These are phyloP conservation scores for Acromyrmex heyeri DNA, from an alignment of 1,140 invertebrate genomes.

Conservation along the genomic window DNA sequence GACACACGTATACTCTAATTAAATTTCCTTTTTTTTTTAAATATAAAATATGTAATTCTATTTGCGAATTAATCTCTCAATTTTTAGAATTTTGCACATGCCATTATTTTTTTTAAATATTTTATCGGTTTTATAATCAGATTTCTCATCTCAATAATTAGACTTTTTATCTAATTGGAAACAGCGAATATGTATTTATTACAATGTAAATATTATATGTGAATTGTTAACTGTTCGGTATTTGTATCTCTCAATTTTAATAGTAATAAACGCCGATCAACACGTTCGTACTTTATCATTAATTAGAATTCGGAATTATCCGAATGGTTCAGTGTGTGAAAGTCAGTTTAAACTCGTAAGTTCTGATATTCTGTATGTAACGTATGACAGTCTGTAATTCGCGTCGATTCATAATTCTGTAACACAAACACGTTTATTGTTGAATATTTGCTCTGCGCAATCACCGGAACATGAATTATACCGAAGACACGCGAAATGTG, in stretches of 20 bases:
- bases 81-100: neutral
- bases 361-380: neutral
- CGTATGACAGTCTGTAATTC: conserved; percentile 17
- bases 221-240: conserved; percentile 1
- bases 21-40: neutral
- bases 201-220: too few relatives aligned
- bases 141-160: neutral
- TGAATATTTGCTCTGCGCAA: conserved; percentile 15
- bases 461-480: conserved; percentile 21
- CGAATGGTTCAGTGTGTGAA: neutral
- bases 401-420: neutral
- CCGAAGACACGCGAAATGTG: neutral
- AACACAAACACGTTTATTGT: conserved; percentile 15
- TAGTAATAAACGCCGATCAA: neutral
- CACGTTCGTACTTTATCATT: neutral
- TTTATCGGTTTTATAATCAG: neutral
- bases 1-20: neutral
- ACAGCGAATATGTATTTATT: neutral
- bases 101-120: neutral
- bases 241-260: neutral
- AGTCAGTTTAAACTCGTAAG: neutral
- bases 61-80: neutral
- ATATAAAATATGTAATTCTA: neutral
- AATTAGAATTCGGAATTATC: conserved; percentile 42
- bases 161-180: too few relatives aligned